Evolutionary conservation across 2,888 invertebrate species (phyloP).

Genomic region (Calliopum simillimum): DNA sequence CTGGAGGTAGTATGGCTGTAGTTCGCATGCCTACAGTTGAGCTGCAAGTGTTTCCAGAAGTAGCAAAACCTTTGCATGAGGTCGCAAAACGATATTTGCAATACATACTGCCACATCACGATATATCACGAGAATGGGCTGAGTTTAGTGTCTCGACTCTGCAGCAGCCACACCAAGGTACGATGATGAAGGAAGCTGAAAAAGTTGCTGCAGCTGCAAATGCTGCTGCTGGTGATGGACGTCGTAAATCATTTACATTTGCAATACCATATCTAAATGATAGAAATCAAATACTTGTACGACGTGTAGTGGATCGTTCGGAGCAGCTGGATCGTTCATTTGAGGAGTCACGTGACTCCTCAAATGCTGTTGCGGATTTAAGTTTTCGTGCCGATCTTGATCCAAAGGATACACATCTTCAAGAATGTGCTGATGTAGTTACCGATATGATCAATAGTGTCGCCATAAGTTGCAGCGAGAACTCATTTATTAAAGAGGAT

Average conservation of each 20-base stretch:
- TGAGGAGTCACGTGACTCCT: constrained; percentile 41
- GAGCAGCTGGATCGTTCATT: constrained; percentile 59
- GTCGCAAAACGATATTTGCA: constrained; percentile 65
- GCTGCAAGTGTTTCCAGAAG: constrained; percentile 62
- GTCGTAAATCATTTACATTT: constrained; percentile 68
- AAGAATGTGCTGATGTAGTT: constrained; percentile 67
- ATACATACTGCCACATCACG: constrained; percentile 61
- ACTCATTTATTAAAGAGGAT: constrained; percentile 65
- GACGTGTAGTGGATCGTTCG: constrained; percentile 63
- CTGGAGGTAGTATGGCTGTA: constrained; percentile 61
- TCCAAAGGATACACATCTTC: constrained; percentile 43
- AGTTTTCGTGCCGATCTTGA: constrained; percentile 53
- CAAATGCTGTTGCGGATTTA: constrained; percentile 50
- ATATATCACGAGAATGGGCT: constrained; percentile 66
- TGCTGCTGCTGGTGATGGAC: constrained; percentile 45
- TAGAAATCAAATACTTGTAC: constrained; percentile 72
- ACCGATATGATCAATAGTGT: constrained; percentile 72
- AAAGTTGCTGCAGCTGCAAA: constrained; percentile 48
- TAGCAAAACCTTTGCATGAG: constrained; percentile 61
- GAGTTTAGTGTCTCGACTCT: constrained; percentile 66
- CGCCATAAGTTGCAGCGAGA: constrained; percentile 72
- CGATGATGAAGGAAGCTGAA: constrained; percentile 44
- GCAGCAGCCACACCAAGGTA: constrained; percentile 45
- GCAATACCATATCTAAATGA: constrained; percentile 72
- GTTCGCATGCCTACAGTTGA: constrained; percentile 64